Evolutionary conservation across 2,113 vertebrate genomes (phyloP).

Genomic region (Chloebia gouldiae): DNA sequence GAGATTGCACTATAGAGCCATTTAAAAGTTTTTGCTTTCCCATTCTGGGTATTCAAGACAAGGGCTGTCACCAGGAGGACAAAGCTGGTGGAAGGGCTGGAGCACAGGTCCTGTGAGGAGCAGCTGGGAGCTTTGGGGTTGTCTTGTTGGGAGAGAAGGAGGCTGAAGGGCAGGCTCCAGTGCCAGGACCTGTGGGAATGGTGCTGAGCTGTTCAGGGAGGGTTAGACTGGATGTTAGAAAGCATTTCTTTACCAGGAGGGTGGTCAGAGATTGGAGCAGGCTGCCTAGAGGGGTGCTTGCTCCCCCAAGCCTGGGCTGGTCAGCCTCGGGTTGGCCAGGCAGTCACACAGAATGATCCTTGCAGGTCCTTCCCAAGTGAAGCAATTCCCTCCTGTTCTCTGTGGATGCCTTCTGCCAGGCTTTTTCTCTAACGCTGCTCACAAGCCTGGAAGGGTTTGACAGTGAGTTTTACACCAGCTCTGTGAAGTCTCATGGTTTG

Average conservation of each 20-base stretch:
- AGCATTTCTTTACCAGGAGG: not conserved
- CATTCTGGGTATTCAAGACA: not conserved
- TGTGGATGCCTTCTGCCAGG: not conserved
- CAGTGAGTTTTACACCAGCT: not conserved
- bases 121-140: not conserved
- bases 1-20: not conserved
- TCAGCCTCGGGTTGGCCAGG: not conserved
- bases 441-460: not conserved
- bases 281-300: fast-evolving
- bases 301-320: not conserved
- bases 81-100: not conserved
- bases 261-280: not conserved
- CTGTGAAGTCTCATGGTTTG: not conserved
- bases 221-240: not conserved
- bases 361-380: not conserved
- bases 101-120: not conserved
- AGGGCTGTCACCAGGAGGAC: not conserved
- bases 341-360: not conserved
- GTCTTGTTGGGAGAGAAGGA: not conserved
- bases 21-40: not conserved
- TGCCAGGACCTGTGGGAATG: not conserved
- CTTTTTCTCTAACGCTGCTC: not conserved
- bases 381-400: not conserved
- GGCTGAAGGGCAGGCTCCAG: not conserved
- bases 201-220: not conserved